phyloP scores from a whole-genome alignment of 2,113 vertebrate species.

The Macaca fascicularis region DNA sequence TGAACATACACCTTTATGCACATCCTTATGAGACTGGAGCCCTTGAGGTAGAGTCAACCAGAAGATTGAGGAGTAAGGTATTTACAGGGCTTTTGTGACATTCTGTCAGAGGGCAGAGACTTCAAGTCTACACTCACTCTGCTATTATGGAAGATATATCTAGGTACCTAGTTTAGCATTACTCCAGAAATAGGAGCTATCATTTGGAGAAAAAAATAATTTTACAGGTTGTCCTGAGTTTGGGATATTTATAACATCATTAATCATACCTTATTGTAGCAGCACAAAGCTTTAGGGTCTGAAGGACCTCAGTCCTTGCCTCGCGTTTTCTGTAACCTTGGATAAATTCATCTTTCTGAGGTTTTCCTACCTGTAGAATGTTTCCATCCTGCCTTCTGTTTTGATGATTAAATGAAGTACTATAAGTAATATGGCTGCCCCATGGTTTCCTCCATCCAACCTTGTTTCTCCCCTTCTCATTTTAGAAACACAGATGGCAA shows the following conservation, averaged over 20 bases:
- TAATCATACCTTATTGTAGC: background rate
- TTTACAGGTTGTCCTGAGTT: background rate
- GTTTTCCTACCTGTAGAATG: background rate
- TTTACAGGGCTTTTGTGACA: background rate
- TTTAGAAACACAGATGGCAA: conserved; percentile 58
- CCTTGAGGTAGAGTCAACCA: background rate
- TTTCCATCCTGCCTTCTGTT: background rate
- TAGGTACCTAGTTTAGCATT: background rate
- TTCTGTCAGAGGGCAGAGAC: background rate
- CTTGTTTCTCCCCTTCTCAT: background rate
- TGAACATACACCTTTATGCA: background rate
- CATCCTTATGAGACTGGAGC: background rate
- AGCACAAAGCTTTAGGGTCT: background rate
- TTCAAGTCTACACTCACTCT: background rate
- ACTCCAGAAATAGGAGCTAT: conserved; percentile 18
- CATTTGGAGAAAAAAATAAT: background rate
- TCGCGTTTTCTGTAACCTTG: background rate
- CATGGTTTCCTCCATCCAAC: background rate
- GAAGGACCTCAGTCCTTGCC: background rate
- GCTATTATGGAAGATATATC: background rate
- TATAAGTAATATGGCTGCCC: background rate
- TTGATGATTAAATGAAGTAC: background rate
- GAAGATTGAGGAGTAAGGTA: background rate
- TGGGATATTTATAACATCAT: background rate
- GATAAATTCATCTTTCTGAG: background rate